Evolutionary conservation across 1,140 invertebrate genomes (phyloP).

Genomic region (Drosophila pectinifera): DNA sequence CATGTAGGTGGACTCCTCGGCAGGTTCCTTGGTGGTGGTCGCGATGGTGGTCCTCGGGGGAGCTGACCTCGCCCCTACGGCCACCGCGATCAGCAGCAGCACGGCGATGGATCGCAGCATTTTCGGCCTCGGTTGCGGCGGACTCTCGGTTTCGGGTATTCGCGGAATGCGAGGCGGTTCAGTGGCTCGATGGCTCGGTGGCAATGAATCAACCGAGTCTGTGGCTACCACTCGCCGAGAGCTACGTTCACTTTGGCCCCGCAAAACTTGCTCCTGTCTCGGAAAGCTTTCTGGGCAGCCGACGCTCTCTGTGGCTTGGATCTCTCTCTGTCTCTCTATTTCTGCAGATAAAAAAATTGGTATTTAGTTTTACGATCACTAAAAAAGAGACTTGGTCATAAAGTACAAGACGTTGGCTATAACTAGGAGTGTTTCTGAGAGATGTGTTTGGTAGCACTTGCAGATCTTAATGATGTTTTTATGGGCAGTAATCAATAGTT

Average conservation of each 20-base stretch:
- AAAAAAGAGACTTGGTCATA: neutral
- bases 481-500: too few species aligned
- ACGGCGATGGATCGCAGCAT: slow-evolving; percentile 30
- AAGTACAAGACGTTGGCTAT: neutral
- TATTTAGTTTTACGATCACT: neutral
- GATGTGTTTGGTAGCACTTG: too few species aligned
- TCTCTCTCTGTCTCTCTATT: slow-evolving; percentile 17
- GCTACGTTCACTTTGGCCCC: slow-evolving; percentile 66
- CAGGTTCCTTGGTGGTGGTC: neutral
- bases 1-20: slow-evolving; percentile 27
- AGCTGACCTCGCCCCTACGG: slow-evolving; percentile 2
- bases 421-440: neutral
- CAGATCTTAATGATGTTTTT: neutral
- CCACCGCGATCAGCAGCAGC: slow-evolving; percentile 15
- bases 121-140: slow-evolving; percentile 11
- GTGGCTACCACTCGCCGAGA: slow-evolving; percentile 47
- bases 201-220: slow-evolving; percentile 54
- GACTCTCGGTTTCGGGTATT: slow-evolving; percentile 18
- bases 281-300: slow-evolving; percentile 42
- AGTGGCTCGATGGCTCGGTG: slow-evolving; percentile 36
- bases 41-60: neutral
- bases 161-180: slow-evolving; percentile 48
- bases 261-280: slow-evolving; percentile 62
- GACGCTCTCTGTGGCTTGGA: neutral
- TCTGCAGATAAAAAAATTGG: slow-evolving; percentile 26